Conservation (phyloP, 2,113 vertebrate species). For the Erinaceus europaeus region DNA sequence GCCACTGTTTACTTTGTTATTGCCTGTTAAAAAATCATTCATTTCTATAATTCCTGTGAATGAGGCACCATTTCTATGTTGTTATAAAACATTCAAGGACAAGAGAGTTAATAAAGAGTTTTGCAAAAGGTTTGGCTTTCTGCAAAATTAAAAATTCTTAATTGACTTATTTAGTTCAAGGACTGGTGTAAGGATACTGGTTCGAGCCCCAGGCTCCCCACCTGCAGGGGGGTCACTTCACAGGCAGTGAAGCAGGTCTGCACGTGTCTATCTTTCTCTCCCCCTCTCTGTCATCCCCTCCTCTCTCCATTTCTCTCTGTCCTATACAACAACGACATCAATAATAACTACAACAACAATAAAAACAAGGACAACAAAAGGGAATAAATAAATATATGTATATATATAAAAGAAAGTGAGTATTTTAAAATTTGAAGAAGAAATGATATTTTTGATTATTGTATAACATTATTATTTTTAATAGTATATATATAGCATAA, state of each 20-base stretch:
- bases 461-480: not conserved
- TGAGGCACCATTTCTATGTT: conserved; percentile 66
- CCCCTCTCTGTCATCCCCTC: too few species aligned
- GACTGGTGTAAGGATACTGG: too few species aligned
- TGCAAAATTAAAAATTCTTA: conserved; percentile 27
- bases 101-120: conserved; percentile 62
- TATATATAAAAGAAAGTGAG: conserved; percentile 9
- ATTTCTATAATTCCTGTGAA: conserved; percentile 74
- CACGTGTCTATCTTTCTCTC: too few species aligned
- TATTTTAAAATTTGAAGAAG: not conserved
- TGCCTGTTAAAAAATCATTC: conserved; percentile 65
- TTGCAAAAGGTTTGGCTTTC: conserved; percentile 64
- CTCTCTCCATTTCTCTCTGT: too few species aligned
- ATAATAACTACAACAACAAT: too few species aligned
- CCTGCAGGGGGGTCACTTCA: too few species aligned
- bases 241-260: too few species aligned
- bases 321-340: too few species aligned
- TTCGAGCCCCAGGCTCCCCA: too few species aligned
- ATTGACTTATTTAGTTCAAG: not conserved
- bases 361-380: too few species aligned
- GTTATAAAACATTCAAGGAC: conserved; percentile 80
- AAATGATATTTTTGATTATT: not conserved
- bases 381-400: too few species aligned
- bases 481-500: not conserved
- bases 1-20: conserved; percentile 73